Base-by-base conservation (phyloP, 2,797 vertebrate species). In the Meriones psammophilus region DNA sequence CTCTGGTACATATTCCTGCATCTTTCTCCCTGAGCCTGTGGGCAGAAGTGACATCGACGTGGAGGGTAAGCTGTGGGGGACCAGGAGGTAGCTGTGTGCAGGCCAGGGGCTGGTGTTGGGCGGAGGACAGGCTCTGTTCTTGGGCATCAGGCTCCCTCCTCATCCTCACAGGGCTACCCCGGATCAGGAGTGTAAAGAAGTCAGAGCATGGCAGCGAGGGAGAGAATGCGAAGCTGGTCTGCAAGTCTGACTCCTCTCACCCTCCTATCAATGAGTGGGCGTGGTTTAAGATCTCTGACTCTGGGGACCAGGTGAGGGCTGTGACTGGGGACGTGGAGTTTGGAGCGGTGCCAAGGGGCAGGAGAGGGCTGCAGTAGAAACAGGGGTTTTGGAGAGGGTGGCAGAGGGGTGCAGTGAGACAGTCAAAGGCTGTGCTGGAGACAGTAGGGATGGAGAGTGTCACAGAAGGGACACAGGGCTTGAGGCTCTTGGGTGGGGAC, bases 201-300 rank as follows among this genome's bases (percentile, higher is more conserved):
- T 99, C 99, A 0, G 99, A 99, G 97, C 99, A 99, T 0, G 99
- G 98, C 10, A 99, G 99, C 0, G 99, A 99, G 98, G 98, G 98
- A 0, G 99, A 99, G 98, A 98, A 97, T 0, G 98, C 97, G 0
- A 94, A 98, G 28, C 96, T 99, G 97, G 93, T 24, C n/a, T 99
- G 99, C 96, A 98, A 98, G 95, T 98, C 98, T 8, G 97, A 98
- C 0, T 33, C 64, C 0, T 98, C 99, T 0, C 99, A 98, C 93
- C 99, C 99, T 0, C 84, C 95, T 0, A 87, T 98, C 9, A 50
- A 0, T 1, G 0, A 36, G 0, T 99, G 99, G 99, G 0, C 1
- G 71, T 99, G 99, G 99, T 96, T 90, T 92, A 98, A 94, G 92
- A 0, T 39, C 5, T 17, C 4, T 0, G 77, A 78, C 0, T 12